phyloP scores from a whole-genome alignment of 64 coral and sea anemone genomes.

The Cladopsammia gracilis region DNA sequence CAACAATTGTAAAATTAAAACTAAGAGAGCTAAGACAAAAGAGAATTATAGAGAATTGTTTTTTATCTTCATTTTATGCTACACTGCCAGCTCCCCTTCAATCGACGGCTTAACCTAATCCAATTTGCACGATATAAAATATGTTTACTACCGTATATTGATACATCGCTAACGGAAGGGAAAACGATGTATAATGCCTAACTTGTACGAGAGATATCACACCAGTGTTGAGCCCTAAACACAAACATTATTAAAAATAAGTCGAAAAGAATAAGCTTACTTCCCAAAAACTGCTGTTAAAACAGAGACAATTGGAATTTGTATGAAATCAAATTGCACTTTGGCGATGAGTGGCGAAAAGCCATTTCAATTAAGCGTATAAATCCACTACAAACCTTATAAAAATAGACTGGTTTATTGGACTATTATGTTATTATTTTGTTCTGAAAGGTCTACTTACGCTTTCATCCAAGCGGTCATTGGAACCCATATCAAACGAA shows the following conservation, averaged over 20 bases:
- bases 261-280: not conserved
- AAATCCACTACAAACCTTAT: not conserved
- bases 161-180: not conserved
- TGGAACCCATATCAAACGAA: not conserved
- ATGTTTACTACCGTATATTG: not conserved
- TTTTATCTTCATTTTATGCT: not conserved
- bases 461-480: slow-evolving; percentile 31
- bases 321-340: slow-evolving; percentile 20
- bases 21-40: not conserved
- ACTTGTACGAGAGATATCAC: not conserved
- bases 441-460: not conserved
- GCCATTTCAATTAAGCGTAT: slow-evolving; percentile 15
- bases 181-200: not conserved
- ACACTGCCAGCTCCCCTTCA: not conserved
- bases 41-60: not conserved
- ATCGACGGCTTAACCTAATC: slow-evolving; percentile 3
- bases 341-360: not conserved
- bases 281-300: slow-evolving; percentile 5
- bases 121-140: not conserved
- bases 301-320: not conserved
- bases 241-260: slow-evolving; percentile 18
- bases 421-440: not conserved
- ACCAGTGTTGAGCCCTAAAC: not conserved
- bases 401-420: not conserved
- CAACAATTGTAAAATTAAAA: too few species aligned